Conservation (phyloP, 2,797 vertebrate species). For the Xiphorhynchus erythropygius region DNA sequence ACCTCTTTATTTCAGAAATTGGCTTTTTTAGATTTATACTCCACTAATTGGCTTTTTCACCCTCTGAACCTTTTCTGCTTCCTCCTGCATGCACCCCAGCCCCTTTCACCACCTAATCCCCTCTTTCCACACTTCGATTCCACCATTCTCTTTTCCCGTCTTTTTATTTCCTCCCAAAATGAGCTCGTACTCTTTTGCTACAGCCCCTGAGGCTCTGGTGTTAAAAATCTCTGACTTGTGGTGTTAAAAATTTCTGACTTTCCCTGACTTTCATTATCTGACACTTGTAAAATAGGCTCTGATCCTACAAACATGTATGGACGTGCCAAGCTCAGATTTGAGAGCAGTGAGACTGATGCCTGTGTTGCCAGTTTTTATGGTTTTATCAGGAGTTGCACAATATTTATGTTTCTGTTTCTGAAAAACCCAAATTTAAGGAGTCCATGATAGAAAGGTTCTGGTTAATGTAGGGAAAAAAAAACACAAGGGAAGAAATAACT, state of each 20-base stretch:
- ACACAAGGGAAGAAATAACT: neutral
- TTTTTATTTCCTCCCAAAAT: conserved; percentile 28
- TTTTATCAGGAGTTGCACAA: neutral
- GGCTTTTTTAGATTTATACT: conserved; percentile 53
- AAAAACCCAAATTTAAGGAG: neutral
- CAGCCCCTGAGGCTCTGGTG: neutral
- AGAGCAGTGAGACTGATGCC: neutral
- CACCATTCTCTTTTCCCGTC: conserved; percentile 14
- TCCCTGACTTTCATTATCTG: conserved; percentile 36
- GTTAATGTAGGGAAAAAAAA: neutral
- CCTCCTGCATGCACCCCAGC: neutral
- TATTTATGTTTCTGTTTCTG: neutral
- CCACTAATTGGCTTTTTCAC: conserved; percentile 45
- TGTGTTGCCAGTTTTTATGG: neutral
- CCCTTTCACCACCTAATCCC: conserved; percentile 37
- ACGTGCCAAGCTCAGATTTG: neutral
- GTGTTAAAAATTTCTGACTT: conserved; percentile 42
- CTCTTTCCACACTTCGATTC: conserved; percentile 43
- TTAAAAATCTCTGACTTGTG: conserved; percentile 40
- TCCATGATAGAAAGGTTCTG: neutral
- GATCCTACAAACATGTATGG: neutral
- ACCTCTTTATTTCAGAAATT: conserved; percentile 39
- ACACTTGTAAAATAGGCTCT: conserved; percentile 26
- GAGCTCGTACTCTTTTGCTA: neutral
- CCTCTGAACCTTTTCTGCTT: conserved; percentile 24